These are phyloP conservation scores for Heliconius nattereri DNA, from an alignment of 1,140 invertebrate genomes.

Conservation along the genomic window DNA sequence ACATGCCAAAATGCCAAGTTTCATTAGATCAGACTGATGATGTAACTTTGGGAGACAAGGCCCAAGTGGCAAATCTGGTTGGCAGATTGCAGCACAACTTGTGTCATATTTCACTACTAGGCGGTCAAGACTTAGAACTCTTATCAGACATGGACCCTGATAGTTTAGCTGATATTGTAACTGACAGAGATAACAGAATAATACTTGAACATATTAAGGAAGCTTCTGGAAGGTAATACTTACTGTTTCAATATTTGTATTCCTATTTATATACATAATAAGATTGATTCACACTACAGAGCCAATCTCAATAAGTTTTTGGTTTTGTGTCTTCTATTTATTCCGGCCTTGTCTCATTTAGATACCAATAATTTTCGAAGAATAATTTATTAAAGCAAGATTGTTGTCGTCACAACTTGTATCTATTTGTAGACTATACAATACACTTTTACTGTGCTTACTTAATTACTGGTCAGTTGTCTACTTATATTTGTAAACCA, in stretches of 20 bases:
- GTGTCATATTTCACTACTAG: conserved; percentile 90
- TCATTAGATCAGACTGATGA: conserved; percentile 87
- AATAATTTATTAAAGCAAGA: no score
- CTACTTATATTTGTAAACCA: no score
- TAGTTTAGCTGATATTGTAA: conserved; percentile 88
- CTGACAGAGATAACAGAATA: conserved; percentile 87
- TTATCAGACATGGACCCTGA: conserved; percentile 93
- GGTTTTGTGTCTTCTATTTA: no score
- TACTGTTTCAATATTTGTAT: background rate
- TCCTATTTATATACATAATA: no score
- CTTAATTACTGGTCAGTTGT: no score
- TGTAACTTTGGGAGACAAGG: conserved; percentile 80
- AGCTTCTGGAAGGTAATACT: conserved; percentile 86
- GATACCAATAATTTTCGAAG: no score
- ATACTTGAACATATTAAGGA: conserved; percentile 92
- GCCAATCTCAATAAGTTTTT: no score
- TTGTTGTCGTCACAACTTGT: no score
- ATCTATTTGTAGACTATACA: no score
- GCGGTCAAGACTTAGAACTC: conserved; percentile 89
- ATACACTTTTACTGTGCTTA: no score
- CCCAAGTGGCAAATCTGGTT: conserved; percentile 84
- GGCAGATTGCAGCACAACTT: conserved; percentile 89
- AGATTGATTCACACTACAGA: no score
- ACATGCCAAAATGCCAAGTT: conserved; percentile 81
- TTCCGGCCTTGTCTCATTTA: no score